phyloP scores from a whole-genome alignment of 1,140 invertebrate species.

The Eufriesea mexicana region DNA sequence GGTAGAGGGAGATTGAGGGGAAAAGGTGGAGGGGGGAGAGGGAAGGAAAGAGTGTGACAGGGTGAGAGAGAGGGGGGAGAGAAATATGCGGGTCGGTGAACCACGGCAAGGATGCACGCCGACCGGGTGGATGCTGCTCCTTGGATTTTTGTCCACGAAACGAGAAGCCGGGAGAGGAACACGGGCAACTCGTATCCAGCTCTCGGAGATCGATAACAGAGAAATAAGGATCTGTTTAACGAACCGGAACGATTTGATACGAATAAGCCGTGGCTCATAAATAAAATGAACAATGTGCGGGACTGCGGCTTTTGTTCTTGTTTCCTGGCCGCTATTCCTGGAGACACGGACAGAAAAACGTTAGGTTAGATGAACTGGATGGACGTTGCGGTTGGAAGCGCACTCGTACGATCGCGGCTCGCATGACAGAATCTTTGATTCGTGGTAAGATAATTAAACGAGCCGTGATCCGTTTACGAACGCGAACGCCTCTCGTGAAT shows the following conservation, averaged over 20 bases:
- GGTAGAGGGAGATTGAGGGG: not conserved
- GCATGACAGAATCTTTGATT: conserved; percentile 11
- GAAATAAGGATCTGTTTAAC: conserved; percentile 64
- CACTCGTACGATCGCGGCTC: not conserved
- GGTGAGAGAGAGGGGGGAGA: not conserved
- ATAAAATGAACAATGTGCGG: conserved; percentile 55
- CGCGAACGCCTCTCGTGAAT: not conserved
- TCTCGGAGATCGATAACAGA: conserved; percentile 55
- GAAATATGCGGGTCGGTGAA: conserved; percentile 64
- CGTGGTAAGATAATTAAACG: conserved; percentile 25
- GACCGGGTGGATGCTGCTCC: conserved; percentile 59
- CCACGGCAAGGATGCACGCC: conserved; percentile 61
- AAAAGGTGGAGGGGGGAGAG: not conserved
- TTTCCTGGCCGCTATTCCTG: not conserved
- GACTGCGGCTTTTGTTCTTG: conserved; percentile 31
- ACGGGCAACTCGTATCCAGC: conserved; percentile 2
- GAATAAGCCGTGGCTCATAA: conserved; percentile 42
- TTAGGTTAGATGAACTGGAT: conserved; percentile 1
- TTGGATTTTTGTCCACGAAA: conserved; percentile 63
- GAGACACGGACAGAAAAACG: conserved; percentile 8
- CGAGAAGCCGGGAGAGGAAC: conserved; percentile 18
- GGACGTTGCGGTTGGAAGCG: conserved; percentile 8
- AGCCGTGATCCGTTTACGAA: not conserved
- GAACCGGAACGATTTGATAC: conserved; percentile 58
- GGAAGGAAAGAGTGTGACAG: not conserved